Percentiles rank a stretch among this genome's conserved stretches.
Conservation (phyloP, 1,140 invertebrate species). For the Planococcus citri region DNA sequence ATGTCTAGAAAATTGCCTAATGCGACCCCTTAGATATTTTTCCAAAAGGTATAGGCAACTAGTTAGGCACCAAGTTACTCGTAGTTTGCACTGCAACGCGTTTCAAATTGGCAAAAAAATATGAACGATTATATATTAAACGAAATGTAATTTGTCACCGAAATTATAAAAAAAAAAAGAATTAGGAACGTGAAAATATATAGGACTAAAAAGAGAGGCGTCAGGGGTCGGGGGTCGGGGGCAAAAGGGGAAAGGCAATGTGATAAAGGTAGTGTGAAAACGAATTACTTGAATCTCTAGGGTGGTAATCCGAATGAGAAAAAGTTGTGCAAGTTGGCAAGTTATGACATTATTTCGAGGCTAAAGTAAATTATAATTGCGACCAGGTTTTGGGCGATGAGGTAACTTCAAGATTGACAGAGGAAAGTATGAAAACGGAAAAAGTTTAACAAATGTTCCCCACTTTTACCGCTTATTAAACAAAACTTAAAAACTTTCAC, state of each 20-base stretch:
- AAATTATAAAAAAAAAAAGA: conserved; percentile 1
- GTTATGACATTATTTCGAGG: conserved; percentile 20
- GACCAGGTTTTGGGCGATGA: conserved; percentile 12
- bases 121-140: conserved; percentile 4
- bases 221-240: no score
- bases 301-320: conserved; percentile 20
- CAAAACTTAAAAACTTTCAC: conserved; percentile 2
- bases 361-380: conserved; percentile 20
- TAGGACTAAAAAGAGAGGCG: background rate
- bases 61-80: no score
- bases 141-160: conserved; percentile 6
- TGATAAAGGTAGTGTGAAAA: conserved; percentile 16
- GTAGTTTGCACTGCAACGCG: no score
- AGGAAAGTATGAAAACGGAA: conserved; percentile 16
- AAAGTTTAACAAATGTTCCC: conserved; percentile 20
- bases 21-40: no score
- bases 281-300: conserved; percentile 13
- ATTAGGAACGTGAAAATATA: background rate
- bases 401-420: conserved; percentile 17
- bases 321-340: conserved; percentile 13
- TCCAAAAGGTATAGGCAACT: no score
- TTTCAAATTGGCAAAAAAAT: no score
- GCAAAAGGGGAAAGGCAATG: background rate
- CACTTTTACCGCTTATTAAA: conserved; percentile 18
- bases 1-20: no score